Evolutionary conservation across 2,113 vertebrate species (phyloP).

Genomic region (Ophthalmolycus amberensis): DNA sequence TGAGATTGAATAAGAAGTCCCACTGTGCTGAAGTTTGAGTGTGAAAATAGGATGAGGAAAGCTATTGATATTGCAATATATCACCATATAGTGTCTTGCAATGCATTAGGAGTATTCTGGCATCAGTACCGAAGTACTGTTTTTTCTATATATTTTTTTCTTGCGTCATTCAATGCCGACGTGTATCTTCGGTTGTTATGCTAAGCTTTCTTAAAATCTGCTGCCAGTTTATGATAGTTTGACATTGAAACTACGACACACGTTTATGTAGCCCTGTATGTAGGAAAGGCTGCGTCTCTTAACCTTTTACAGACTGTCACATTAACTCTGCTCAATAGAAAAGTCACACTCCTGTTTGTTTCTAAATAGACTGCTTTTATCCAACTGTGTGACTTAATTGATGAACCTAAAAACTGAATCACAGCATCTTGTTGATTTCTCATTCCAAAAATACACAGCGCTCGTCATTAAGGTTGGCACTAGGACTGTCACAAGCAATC

Average conservation of each 20-base stretch:
- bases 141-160: neutral
- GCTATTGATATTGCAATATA: neutral
- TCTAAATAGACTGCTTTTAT: too few relatives aligned
- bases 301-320: neutral
- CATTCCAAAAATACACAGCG: too few relatives aligned
- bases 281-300: neutral
- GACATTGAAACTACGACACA: neutral
- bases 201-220: slow-evolving; percentile 4
- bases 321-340: neutral
- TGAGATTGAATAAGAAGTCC: neutral
- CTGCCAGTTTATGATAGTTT: neutral
- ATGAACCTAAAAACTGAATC: too few relatives aligned
- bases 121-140: neutral
- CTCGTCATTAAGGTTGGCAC: too few relatives aligned
- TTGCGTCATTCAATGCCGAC: neutral
- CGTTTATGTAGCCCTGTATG: neutral
- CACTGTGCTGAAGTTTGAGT: neutral
- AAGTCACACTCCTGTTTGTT: neutral
- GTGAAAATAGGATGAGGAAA: neutral
- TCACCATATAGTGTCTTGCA: neutral
- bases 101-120: neutral
- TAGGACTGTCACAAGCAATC: too few relatives aligned
- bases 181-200: neutral
- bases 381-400: too few relatives aligned
- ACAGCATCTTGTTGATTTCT: too few relatives aligned